Evolutionary conservation across 2,888 invertebrate genomes (phyloP).

Genomic region (Thecophora atra): DNA sequence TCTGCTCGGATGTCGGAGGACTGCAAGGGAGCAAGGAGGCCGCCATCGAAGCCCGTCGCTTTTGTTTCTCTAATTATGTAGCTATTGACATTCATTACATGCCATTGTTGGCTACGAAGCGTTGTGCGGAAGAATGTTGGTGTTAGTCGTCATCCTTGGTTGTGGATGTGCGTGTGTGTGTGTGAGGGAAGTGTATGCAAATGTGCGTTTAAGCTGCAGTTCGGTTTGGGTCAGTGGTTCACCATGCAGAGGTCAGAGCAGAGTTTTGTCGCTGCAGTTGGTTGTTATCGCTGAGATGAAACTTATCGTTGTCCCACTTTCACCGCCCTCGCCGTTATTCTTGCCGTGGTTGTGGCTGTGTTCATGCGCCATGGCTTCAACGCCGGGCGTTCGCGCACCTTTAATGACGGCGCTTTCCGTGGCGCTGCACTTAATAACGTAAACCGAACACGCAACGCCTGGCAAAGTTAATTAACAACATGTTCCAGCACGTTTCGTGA

Average conservation of each 20-base stretch:
- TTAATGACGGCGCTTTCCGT: conserved; percentile 7
- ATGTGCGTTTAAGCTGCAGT: background rate
- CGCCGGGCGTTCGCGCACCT: background rate
- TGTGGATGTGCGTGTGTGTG: background rate
- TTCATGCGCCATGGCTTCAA: conserved; percentile 1
- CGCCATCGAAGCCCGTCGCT: background rate
- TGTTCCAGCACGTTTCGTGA: background rate
- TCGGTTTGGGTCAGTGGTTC: background rate
- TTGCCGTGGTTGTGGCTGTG: background rate
- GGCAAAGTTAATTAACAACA: conserved; percentile 11
- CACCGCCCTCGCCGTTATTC: background rate
- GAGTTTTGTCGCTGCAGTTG: background rate
- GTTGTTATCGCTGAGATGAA: background rate
- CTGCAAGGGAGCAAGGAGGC: background rate
- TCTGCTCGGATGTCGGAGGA: background rate
- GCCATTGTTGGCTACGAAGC: conserved; percentile 28
- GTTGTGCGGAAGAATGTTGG: background rate
- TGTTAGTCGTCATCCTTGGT: no score
- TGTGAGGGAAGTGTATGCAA: background rate
- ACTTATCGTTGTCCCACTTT: background rate
- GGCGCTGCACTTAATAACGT: conserved; percentile 13
- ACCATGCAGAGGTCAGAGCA: background rate
- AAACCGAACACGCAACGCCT: background rate
- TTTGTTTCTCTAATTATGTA: conserved; percentile 36
- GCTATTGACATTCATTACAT: conserved; percentile 39